Evolutionary conservation across 92 coral and sea anemone species (phyloP).

Genomic region (Muricea muricata): DNA sequence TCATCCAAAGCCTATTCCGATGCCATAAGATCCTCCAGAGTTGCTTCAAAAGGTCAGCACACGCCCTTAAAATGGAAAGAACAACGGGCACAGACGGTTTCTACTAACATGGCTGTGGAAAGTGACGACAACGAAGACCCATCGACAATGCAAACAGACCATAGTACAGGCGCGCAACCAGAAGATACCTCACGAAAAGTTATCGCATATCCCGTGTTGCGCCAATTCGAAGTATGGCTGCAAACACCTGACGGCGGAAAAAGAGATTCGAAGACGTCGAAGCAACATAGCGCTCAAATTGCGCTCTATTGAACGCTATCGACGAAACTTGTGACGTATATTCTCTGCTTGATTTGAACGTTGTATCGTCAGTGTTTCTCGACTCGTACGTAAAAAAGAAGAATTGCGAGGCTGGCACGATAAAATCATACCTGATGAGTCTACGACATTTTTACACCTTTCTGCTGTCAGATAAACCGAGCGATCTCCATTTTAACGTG

Average conservation of each 20-base stretch:
- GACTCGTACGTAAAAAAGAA: slow-evolving; percentile 6
- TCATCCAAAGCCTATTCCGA: not conserved
- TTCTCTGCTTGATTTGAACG: not conserved
- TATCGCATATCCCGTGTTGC: too few relatives aligned
- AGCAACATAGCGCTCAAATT: slow-evolving; percentile 5
- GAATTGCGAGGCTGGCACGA: slow-evolving; percentile 51
- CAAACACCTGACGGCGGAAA: slow-evolving; percentile 8
- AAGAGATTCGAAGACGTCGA: not conserved
- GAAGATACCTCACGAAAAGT: too few relatives aligned
- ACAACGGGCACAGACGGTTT: not conserved
- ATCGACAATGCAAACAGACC: too few relatives aligned
- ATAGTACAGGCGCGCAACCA: too few relatives aligned
- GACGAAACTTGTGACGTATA: not conserved
- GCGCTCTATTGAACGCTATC: not conserved
- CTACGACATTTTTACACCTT: slow-evolving; percentile 62
- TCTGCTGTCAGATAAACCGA: slow-evolving; percentile 41
- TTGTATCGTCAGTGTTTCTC: not conserved
- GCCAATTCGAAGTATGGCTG: not conserved
- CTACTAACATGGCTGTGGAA: too few relatives aligned
- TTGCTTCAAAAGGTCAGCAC: not conserved
- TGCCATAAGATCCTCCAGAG: not conserved
- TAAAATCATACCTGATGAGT: slow-evolving; percentile 70
- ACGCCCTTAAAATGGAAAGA: not conserved
- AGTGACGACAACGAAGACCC: not conserved
- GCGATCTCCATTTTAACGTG: slow-evolving; percentile 25